Conservation (phyloP, 2,113 vertebrate genomes). For the Leptocoma aspasia region DNA sequence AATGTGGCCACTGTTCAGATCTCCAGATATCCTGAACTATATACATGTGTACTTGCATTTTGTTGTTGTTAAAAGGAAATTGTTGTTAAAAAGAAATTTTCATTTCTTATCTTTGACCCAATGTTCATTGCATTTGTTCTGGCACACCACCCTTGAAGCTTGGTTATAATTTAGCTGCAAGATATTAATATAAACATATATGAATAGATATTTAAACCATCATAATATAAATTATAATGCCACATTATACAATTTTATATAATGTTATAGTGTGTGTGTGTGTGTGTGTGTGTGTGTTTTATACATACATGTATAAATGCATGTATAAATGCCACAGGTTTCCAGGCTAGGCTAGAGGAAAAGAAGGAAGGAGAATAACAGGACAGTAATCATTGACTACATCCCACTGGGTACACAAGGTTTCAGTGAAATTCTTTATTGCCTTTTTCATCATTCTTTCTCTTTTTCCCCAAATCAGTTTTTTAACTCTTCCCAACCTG, state of each 20-base stretch:
- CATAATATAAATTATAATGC: not conserved
- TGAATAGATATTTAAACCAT: not conserved
- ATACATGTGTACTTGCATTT: not conserved
- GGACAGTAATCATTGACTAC: not conserved
- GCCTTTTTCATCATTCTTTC: not conserved
- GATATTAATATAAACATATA: not conserved
- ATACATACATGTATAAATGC: not conserved
- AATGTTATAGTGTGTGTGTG: not conserved
- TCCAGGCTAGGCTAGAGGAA: not conserved
- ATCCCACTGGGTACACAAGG: accelerated
- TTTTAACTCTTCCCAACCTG: not conserved
- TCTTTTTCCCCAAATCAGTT: not conserved
- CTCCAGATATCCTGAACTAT: not conserved
- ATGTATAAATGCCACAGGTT: not conserved
- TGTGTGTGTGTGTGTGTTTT: not conserved
- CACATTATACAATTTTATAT: not conserved
- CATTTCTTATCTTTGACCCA: not conserved
- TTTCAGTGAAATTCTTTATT: not conserved
- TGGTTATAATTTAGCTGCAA: not conserved
- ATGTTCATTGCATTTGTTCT: not conserved
- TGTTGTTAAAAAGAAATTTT: not conserved
- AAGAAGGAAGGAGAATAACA: not conserved
- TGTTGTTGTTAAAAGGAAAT: not conserved
- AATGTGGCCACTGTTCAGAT: not conserved
- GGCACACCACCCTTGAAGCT: not conserved